Base-by-base conservation (phyloP, 2,797 vertebrate genomes). In the Sebastes kiyomatsui region DNA sequence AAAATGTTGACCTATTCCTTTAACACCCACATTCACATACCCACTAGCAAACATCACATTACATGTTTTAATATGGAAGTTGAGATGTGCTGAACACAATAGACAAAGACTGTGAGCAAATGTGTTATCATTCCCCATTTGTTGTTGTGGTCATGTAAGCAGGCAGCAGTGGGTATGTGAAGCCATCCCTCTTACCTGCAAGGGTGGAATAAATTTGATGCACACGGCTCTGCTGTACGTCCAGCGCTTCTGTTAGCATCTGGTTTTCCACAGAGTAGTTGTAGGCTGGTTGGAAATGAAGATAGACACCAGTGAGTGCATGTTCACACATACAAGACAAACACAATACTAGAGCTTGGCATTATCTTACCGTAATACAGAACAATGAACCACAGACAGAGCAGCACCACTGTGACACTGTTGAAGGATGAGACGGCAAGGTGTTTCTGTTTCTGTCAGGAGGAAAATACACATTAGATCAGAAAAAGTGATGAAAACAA, bases 311-410 rank as follows among this genome's bases (percentile, higher is more conserved):
- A 54, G 7, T 13, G 28, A 65, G 20, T 6, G 11, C 25, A 74
- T 4, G 20, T 60, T 54, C 12, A 18, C 35, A 27, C 46, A 10
- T 1, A 68, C 13, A 35, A 18, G 10, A 69, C 5, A 5, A 27
- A 1, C 0, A 25, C 2, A 1, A 20, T 1, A 30, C 16, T 7
- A 1, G 2, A 2, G 7, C 1, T 14, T 7, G 2, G 10, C 7
- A 2, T 60, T 38, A 4, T 65, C 83, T 88, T 75, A 94, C 94
- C 93, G 4, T 93, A 95, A 84, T 83, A 93, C 5, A 94, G 72
- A 61, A 88, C 92, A 9, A 94, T 93, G 30, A 95, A 88, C 92
- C 93, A 94, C 27, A 94, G 84, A 23, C 72, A 83, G 35, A 94
- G 90, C 23, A 94, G 78, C 32, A 94, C 81, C 25, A 90, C 60